Conservation (phyloP, 2,113 vertebrate species). For the Deroptyus accipitrinus region DNA sequence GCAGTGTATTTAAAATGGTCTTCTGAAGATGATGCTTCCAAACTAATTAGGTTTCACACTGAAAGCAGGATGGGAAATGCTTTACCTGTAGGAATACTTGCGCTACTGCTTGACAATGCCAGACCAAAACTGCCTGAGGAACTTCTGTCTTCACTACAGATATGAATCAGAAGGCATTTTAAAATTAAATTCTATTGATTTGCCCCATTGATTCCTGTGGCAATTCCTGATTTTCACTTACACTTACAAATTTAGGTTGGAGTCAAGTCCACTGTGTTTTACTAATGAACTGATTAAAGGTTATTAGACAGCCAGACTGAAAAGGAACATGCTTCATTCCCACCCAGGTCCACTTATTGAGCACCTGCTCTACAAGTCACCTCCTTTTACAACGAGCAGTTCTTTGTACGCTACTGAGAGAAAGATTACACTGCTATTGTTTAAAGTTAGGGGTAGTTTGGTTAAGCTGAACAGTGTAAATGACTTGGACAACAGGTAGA, state of each 20-base stretch:
- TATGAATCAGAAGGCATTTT: background rate
- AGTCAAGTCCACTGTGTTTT: background rate
- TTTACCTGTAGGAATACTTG: background rate
- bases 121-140: background rate
- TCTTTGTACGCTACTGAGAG: rapidly evolving
- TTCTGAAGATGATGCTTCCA: background rate
- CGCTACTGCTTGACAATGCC: background rate
- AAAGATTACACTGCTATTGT: background rate
- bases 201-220: background rate
- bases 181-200: background rate
- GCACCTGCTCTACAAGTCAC: background rate
- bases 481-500: background rate
- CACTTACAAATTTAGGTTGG: background rate
- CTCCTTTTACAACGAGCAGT: background rate
- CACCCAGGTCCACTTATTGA: background rate
- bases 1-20: background rate
- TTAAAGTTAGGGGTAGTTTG: background rate
- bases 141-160: background rate
- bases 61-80: background rate
- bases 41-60: background rate
- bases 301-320: background rate
- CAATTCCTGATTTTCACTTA: background rate
- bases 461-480: background rate
- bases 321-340: background rate
- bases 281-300: background rate